phyloP scores from a whole-genome alignment of 2,113 vertebrate species.

The Spilogale gracilis region DNA sequence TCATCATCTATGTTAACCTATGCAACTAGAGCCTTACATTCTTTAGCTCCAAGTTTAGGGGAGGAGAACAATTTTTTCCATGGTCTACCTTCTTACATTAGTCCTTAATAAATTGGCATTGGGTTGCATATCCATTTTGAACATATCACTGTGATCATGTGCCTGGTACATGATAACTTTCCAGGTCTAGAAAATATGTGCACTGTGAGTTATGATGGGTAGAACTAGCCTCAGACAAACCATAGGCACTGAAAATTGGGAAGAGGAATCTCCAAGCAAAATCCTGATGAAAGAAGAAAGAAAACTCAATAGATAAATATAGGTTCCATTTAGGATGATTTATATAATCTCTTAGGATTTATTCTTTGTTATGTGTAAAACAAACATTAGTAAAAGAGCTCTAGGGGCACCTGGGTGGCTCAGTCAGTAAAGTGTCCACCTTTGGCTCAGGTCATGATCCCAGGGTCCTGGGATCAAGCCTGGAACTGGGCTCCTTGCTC shows the following conservation, averaged over 20 bases:
- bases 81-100: neutral
- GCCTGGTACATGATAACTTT: neutral
- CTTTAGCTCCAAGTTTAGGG: neutral
- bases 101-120: neutral
- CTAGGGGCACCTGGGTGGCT: too few species aligned
- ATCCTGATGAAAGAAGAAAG: neutral
- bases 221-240: neutral
- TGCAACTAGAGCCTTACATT: neutral
- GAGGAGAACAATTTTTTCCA: neutral
- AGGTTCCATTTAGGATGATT: slow-evolving; percentile 13
- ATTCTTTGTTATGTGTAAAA: slow-evolving; percentile 20
- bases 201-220: neutral
- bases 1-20: neutral
- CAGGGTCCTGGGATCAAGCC: too few species aligned
- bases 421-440: too few species aligned
- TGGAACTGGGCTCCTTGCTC: too few species aligned
- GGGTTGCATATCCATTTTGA: neutral
- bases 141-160: neutral
- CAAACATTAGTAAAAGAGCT: neutral
- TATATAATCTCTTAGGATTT: neutral
- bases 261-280: neutral
- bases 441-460: too few species aligned
- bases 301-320: neutral
- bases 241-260: neutral
- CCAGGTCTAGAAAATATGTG: neutral